These are phyloP conservation scores for Scolopax rusticola DNA, from an alignment of 2,797 vertebrate genomes.

Conservation along the genomic window DNA sequence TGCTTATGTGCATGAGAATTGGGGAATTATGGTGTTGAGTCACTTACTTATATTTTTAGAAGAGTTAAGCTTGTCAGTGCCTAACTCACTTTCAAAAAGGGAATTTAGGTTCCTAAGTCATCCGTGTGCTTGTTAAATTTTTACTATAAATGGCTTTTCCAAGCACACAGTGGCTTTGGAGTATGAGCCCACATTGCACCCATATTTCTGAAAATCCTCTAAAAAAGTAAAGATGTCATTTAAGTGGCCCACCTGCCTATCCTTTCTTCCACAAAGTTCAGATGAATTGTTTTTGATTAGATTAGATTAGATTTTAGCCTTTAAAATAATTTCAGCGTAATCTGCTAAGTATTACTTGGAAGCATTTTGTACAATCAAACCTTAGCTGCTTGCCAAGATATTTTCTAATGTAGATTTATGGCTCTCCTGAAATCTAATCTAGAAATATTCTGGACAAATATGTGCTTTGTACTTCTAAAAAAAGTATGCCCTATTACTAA, in stretches of 20 bases:
- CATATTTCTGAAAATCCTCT: neutral
- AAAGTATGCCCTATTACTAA: neutral
- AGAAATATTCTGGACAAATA: neutral
- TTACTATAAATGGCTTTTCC: neutral
- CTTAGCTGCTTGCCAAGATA: neutral
- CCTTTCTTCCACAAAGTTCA: neutral
- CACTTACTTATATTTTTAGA: neutral
- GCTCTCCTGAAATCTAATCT: neutral
- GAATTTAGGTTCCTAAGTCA: neutral
- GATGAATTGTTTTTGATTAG: neutral
- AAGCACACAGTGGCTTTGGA: neutral
- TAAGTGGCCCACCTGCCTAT: neutral
- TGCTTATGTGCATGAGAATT: neutral
- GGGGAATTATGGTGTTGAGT: neutral
- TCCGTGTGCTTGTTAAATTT: neutral
- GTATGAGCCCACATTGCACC: fast-evolving
- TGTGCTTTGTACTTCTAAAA: neutral
- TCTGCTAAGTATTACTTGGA: neutral
- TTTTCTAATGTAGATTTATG: neutral
- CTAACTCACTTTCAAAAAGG: neutral
- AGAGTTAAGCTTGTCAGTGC: neutral
- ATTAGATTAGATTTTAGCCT: neutral
- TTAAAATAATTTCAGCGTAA: neutral
- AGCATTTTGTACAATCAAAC: neutral
- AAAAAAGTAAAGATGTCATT: neutral